phyloP scores from a whole-genome alignment of 2,888 invertebrate species.

The Drosophila merina region DNA sequence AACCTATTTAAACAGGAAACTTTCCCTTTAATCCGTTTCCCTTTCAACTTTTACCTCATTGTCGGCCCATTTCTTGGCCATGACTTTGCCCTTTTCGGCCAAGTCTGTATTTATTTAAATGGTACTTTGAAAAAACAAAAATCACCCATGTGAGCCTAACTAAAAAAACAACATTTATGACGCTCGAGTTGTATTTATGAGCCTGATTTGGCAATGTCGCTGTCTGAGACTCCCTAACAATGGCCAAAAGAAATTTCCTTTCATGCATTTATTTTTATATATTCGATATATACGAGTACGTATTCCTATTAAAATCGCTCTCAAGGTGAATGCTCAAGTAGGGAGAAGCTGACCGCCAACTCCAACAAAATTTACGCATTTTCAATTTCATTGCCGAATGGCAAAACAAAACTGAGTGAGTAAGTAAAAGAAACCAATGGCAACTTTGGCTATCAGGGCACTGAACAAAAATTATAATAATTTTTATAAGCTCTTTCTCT shows the following conservation, averaged over 20 bases:
- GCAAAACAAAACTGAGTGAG: slow-evolving; percentile 30
- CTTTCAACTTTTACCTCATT: background rate
- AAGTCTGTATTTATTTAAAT: slow-evolving; percentile 25
- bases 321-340: slow-evolving; percentile 29
- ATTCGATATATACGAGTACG: background rate
- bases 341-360: slow-evolving; percentile 52
- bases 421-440: slow-evolving; percentile 53
- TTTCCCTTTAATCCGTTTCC: background rate
- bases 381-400: slow-evolving; percentile 68
- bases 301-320: slow-evolving; percentile 25
- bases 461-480: slow-evolving; percentile 2
- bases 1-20: slow-evolving; percentile 15
- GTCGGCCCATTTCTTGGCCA: background rate
- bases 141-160: slow-evolving; percentile 32
- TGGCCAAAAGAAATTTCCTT: slow-evolving; percentile 21
- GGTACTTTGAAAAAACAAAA: slow-evolving; percentile 18
- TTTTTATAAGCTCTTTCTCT: background rate
- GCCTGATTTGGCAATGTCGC: slow-evolving; percentile 46
- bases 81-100: background rate
- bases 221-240: slow-evolving; percentile 7
- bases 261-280: slow-evolving; percentile 23
- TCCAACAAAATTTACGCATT: slow-evolving; percentile 59
- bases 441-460: slow-evolving; percentile 53
- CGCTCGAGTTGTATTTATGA: slow-evolving; percentile 65
- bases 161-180: slow-evolving; percentile 64